Base-by-base conservation (phyloP, 1,140 invertebrate species). In the Pseudomyrmex flavicornis region DNA sequence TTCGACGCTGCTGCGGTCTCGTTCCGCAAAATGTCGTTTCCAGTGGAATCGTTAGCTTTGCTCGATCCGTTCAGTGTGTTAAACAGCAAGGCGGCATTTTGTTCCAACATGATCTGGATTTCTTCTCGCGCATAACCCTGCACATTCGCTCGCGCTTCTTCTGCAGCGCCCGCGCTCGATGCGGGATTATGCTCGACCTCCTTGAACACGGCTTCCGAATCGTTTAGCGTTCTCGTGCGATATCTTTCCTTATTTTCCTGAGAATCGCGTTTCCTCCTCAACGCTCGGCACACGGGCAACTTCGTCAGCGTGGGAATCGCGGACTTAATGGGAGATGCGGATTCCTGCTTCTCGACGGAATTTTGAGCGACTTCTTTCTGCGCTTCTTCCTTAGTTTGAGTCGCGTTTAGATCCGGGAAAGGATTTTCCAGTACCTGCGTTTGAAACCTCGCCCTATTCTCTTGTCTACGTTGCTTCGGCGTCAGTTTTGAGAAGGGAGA, bases 1-100 rank as follows among this genome's bases (percentile, higher is more conserved):
- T 97, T 96, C 12, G 97, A 96, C 0, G 97, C 96, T 44, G 97
- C 89, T 44, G 97, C 89, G 0, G 96, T 97, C 91, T 97, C 96
- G 89, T 95, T 95, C 84, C 96, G 96, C 59, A 96, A 90, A 66
- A 96, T 93, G 52, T 96, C 93, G 52, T 95, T 95, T 26, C 94
- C 94, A 82, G 20, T 82, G 7, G 85, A 66, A 13, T 88, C 59
- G 20, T 70, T 75, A 56, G 77, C 77, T 72, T 92, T 91, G 46
- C 91, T 93, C 0, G 92, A 92, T 76, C 95, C 95, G 77, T 94
- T 95, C 35, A 95, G 83, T 20, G 93, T 95, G 48, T 94, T 94
- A 7, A 96, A 91, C 4, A 96, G 94, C 48, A 95, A 90, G 76
- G 95, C 95, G 2, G 95, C 95, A 89, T 96, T 96, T 69, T 95